Percentiles rank a stretch among this genome's conserved stretches.
Conservation (phyloP, 2,888 invertebrate genomes). For the Meteorus colon region DNA sequence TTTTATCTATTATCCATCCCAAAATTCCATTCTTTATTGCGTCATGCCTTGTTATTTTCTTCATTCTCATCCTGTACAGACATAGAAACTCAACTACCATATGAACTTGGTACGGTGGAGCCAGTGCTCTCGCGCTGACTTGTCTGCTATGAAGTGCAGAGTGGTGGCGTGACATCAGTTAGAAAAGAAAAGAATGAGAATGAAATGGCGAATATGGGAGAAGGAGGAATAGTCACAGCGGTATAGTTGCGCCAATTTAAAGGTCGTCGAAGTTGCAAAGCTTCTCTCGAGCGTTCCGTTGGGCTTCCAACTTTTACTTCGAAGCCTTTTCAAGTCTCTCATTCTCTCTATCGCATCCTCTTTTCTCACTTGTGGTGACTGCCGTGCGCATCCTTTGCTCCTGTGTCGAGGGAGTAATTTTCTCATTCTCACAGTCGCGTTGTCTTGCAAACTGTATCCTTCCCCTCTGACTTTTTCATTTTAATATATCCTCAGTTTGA, state of each 20-base stretch:
- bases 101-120: background rate
- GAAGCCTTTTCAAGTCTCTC: slow-evolving; percentile 46
- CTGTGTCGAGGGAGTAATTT: slow-evolving; percentile 57
- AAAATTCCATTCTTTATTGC: background rate
- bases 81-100: background rate
- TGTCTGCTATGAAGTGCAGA: background rate
- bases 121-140: background rate
- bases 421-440: slow-evolving; percentile 44
- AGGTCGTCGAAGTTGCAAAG: slow-evolving; percentile 64
- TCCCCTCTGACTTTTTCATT: slow-evolving; percentile 5
- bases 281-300: slow-evolving; percentile 59
- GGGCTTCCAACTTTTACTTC: slow-evolving; percentile 57
- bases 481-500: background rate
- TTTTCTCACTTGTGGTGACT: background rate
- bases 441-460: background rate
- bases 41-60: background rate
- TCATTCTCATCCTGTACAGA: background rate
- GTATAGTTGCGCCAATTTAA: slow-evolving; percentile 59
- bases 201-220: background rate
- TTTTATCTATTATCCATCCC: background rate
- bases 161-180: background rate
- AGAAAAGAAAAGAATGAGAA: background rate
- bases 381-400: slow-evolving; percentile 21
- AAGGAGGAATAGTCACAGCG: background rate
- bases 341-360: slow-evolving; percentile 16